These are phyloP conservation scores for Sanderia malayensis DNA, from an alignment of 30 jellyfish, hydroid and myxozoan genomes.

Conservation along the genomic window DNA sequence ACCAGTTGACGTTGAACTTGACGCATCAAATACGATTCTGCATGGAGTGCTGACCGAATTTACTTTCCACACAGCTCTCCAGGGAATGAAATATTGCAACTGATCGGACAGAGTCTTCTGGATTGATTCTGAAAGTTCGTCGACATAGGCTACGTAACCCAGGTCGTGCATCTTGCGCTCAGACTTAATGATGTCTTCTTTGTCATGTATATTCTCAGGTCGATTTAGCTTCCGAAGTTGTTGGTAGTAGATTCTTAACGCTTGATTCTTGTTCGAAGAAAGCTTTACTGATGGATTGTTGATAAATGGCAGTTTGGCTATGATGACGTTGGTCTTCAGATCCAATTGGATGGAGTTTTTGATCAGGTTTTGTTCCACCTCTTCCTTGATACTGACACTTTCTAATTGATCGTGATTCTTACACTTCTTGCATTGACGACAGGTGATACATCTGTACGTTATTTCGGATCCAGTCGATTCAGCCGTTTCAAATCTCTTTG, in stretches of 20 bases:
- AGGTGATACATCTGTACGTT: background rate
- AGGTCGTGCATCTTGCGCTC: background rate
- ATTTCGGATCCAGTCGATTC: background rate
- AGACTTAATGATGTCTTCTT: background rate
- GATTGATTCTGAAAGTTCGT: background rate
- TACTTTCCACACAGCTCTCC: background rate
- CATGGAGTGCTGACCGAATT: background rate
- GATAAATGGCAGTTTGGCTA: background rate
- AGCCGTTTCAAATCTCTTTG: background rate
- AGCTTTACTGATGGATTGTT: background rate
- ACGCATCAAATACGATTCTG: constrained; percentile 25
- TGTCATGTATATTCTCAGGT: background rate
- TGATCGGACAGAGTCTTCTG: background rate
- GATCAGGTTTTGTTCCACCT: background rate
- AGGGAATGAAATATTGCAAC: background rate
- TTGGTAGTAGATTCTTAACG: background rate
- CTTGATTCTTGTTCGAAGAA: constrained; percentile 3
- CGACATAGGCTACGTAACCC: background rate
- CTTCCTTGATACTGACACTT: background rate
- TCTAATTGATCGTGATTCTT: background rate
- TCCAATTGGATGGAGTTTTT: background rate
- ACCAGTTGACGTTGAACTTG: background rate
- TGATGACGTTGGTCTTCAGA: background rate
- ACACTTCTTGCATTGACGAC: background rate
- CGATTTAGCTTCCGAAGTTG: background rate